Evolutionary conservation across 2,888 invertebrate species (phyloP).

Genomic region (Xestia ashworthii): DNA sequence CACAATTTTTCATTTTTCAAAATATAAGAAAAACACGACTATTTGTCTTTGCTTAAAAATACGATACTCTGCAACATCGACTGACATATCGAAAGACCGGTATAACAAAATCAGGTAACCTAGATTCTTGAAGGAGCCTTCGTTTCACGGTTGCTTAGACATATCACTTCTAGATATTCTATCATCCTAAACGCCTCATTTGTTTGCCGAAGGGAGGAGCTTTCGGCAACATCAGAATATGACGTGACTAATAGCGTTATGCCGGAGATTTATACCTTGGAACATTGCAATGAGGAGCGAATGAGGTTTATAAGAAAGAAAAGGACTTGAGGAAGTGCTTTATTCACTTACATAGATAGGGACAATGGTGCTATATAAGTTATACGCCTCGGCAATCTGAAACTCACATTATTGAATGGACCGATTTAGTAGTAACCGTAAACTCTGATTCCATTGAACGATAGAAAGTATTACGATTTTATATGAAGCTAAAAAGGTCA

Average conservation of each 20-base stretch:
- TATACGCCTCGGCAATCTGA: not conserved
- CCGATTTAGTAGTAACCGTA: not conserved
- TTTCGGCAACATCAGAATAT: slow-evolving; percentile 72
- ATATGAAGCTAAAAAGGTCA: not conserved
- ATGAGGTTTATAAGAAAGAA: slow-evolving; percentile 46
- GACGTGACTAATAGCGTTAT: slow-evolving; percentile 76
- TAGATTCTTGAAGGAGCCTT: slow-evolving; percentile 34
- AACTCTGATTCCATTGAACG: not conserved
- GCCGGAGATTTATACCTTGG: slow-evolving; percentile 73
- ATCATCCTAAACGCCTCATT: slow-evolving; percentile 68
- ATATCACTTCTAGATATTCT: slow-evolving; percentile 65
- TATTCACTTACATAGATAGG: slow-evolving; percentile 27
- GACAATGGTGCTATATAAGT: not conserved
- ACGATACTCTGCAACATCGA: not conserved
- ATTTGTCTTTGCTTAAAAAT: not conserved
- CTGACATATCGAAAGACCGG: slow-evolving; percentile 19
- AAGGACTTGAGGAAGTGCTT: slow-evolving; percentile 26
- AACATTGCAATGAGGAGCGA: slow-evolving; percentile 61
- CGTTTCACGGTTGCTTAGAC: slow-evolving; percentile 52
- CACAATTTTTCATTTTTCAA: not conserved
- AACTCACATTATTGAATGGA: slow-evolving; percentile 26
- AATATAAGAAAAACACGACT: not conserved
- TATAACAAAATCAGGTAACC: slow-evolving; percentile 35
- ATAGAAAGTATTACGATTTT: not conserved
- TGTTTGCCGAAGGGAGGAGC: slow-evolving; percentile 65